These are phyloP conservation scores for Orius laevigatus DNA, from an alignment of 1,140 invertebrate genomes.

Conservation along the genomic window DNA sequence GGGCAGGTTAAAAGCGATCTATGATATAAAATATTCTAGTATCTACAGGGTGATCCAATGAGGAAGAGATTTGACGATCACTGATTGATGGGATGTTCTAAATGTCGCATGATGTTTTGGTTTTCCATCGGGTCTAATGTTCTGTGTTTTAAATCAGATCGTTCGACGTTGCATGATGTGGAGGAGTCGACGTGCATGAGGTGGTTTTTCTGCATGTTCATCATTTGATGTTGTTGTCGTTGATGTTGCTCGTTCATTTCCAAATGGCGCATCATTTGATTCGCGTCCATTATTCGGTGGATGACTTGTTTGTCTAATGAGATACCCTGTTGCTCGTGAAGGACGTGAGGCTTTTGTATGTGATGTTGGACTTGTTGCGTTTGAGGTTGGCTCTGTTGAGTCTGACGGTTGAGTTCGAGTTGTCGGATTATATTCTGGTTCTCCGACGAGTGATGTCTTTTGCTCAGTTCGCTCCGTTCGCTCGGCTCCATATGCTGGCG, in stretches of 20 bases:
- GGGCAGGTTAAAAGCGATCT: no score
- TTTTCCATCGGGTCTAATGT: constrained; percentile 1
- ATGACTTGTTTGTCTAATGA: constrained; percentile 2
- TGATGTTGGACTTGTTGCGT: not conserved
- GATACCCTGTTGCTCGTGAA: constrained; percentile 12
- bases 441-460: constrained; percentile 5
- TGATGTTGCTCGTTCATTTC: constrained; percentile 4
- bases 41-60: not conserved
- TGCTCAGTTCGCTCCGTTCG: constrained; percentile 15
- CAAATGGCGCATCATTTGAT: constrained; percentile 2
- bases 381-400: not conserved
- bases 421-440: constrained; percentile 2
- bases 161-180: constrained; percentile 3
- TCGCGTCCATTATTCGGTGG: constrained; percentile 4
- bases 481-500: constrained; percentile 54
- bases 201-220: constrained; percentile 19
- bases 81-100: not conserved
- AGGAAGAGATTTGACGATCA: not conserved
- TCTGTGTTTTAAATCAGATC: constrained; percentile 1
- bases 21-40: no score
- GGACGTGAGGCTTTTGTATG: constrained; percentile 9
- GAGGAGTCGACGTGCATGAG: constrained; percentile 20
- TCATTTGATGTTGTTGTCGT: not conserved
- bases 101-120: constrained; percentile 2
- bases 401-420: constrained; percentile 3